Percentiles rank a stretch among this genome's conserved stretches.
phyloP scores from a whole-genome alignment of 2,113 vertebrate genomes.

The Ceratotherium simum region DNA sequence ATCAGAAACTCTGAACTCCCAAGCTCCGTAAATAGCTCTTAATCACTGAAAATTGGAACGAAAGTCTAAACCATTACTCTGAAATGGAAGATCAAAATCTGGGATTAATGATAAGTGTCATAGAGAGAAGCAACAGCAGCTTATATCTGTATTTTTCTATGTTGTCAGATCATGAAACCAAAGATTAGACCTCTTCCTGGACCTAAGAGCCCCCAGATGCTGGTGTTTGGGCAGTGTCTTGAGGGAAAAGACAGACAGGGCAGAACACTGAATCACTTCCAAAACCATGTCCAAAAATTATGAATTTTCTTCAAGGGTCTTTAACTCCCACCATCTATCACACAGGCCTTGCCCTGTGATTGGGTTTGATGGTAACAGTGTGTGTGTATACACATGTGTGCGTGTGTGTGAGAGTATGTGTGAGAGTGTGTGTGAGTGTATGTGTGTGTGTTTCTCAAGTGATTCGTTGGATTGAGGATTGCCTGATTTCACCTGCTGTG shows the following conservation, averaged over 20 bases:
- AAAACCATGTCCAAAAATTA: background rate
- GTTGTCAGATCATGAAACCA: background rate
- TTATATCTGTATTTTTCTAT: background rate
- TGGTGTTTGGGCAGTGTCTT: background rate
- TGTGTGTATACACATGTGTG: background rate
- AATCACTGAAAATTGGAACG: background rate
- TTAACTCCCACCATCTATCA: background rate
- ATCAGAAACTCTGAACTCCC: background rate
- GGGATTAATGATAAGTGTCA: background rate
- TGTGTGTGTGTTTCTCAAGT: background rate
- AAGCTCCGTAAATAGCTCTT: background rate
- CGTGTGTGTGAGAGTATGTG: too few species aligned
- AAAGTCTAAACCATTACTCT: background rate
- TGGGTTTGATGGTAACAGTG: too few species aligned
- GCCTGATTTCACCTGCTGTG: too few species aligned
- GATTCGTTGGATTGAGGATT: background rate
- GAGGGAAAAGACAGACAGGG: background rate
- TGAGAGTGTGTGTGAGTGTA: background rate
- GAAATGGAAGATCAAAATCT: background rate
- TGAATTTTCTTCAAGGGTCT: background rate
- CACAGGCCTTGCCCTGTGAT: background rate
- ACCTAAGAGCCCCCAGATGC: background rate
- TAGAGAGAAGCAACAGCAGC: background rate
- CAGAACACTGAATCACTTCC: background rate
- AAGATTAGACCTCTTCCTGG: background rate